Percentiles rank a stretch among this genome's conserved stretches.
Evolutionary conservation across 2,113 vertebrate species (phyloP).

Genomic region (Phyllostomus hastatus): DNA sequence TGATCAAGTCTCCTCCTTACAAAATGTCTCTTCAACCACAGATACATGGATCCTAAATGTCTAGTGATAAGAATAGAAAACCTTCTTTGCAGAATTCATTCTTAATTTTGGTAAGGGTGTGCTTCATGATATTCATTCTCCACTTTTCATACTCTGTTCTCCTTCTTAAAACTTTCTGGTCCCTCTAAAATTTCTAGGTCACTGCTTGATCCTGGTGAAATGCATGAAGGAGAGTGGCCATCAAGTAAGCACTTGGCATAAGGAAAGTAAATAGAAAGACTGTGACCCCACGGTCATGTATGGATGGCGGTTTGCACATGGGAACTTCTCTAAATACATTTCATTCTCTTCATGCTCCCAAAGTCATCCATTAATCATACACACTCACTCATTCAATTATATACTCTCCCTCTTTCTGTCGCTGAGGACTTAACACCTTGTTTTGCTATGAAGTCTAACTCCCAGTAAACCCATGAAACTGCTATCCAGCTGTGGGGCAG

Average conservation of each 20-base stretch:
- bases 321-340: slow-evolving; percentile 7
- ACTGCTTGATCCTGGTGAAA: not conserved
- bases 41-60: not conserved
- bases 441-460: not conserved
- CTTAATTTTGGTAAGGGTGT: not conserved
- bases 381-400: not conserved
- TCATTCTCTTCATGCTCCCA: not conserved
- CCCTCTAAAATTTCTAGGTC: not conserved
- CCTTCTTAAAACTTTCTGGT: not conserved
- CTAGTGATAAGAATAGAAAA: not conserved
- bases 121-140: not conserved
- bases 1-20: not conserved
- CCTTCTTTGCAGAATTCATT: not conserved
- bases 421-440: not conserved
- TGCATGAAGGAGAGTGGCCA: not conserved
- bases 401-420: not conserved
- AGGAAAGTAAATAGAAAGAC: not conserved
- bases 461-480: not conserved
- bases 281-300: not conserved
- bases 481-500: not conserved
- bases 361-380: not conserved
- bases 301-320: not conserved
- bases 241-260: not conserved
- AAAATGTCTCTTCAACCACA: not conserved
- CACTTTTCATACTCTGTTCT: not conserved